These are phyloP conservation scores for Muricea muricata DNA, from an alignment of 92 coral and sea anemone species.

Conservation along the genomic window DNA sequence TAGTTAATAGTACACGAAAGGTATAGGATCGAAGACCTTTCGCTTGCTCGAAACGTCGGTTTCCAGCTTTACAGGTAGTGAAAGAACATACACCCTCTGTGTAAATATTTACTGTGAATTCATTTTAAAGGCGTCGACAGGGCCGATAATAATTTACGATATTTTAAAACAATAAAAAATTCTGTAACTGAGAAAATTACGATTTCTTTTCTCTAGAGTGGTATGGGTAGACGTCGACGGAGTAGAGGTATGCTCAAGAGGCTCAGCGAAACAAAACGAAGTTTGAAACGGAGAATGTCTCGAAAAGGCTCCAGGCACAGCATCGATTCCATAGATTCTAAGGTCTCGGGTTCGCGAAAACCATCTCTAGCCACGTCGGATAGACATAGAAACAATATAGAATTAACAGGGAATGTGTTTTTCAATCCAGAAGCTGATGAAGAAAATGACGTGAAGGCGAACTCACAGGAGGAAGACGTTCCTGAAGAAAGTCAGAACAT, in stretches of 20 bases:
- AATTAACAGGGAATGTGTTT: not conserved
- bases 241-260: not conserved
- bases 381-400: not conserved
- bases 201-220: not conserved
- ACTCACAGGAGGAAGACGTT: not conserved
- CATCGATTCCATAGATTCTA: not conserved
- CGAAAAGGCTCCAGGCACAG: not conserved
- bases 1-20: no score
- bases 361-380: no score
- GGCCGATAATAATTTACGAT: no score
- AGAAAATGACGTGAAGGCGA: not conserved
- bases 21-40: no score
- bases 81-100: no score
- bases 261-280: conserved; percentile 20
- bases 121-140: no score
- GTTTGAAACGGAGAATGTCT: conserved; percentile 7
- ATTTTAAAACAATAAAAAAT: no score
- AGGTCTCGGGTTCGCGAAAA: not conserved
- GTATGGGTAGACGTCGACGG: not conserved
- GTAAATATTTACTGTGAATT: no score
- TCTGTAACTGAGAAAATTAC: not conserved
- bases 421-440: not conserved
- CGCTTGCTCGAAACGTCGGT: no score
- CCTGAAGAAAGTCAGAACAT: no score
- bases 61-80: no score